Evolutionary conservation across 2,113 vertebrate genomes (phyloP), one percentile per base, ranked within the genome.

Genomic region (Ahaetulla prasina): DNA sequence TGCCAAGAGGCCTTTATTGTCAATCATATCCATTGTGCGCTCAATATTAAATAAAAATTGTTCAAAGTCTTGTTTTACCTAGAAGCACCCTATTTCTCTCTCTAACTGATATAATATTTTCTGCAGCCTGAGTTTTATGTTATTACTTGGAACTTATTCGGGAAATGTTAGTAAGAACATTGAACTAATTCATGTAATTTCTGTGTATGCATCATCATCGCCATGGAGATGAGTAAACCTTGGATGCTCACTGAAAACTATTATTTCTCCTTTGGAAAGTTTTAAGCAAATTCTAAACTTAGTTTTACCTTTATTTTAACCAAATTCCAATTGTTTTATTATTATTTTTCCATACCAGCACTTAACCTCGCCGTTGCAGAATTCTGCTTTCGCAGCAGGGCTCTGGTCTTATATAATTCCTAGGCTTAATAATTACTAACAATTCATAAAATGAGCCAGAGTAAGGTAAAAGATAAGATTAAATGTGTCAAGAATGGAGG

Each of bases 21-120:
- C 93, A 94, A 94, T 80, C 85, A 94, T 91, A 45, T 93, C 96
- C 93, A 94, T 95, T 92, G 39, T 95, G 93, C 93, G 89, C 68
- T 96, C 89, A 84, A 10, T 94, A 35, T 87, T 53, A 94, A 95
- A 95, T 92, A 90, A 30, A 30, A 20, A 18, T 85, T 85, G 30
- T 23, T 60, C 27, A 7, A 47, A 39, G 30, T 52, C 85, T 27
- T 25, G 2, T 45, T n/a, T 55, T 91, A 47, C 45, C 45, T 47
- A 39, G 63, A n/a, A 68, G 80, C 87, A 50, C 8, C n/a, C 16
- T 9, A 25, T 80, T 57, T 87, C 11, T 39, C 2, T 20, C 16
- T 80, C 68, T 80, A 14, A 12, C 16, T 80, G 39, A 88, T 3
- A 50, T 57, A 50, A 27, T 27, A 45, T 49, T 22, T 35, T 8